phyloP scores from a whole-genome alignment of 2,113 vertebrate species.

The Ophiodon elongatus region DNA sequence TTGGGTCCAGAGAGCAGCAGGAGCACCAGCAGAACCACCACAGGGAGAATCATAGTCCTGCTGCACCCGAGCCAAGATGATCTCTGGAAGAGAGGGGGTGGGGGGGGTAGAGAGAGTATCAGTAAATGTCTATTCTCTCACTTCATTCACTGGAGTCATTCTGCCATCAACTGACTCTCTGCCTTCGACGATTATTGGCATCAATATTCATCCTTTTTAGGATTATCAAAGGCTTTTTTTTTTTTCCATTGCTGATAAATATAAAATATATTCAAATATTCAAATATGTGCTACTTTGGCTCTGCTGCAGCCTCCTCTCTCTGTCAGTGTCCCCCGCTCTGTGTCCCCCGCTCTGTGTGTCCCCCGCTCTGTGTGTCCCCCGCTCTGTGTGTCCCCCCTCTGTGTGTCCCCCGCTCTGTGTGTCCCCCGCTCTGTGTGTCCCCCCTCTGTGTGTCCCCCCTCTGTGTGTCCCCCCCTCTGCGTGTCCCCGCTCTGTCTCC shows the following conservation, averaged over 20 bases:
- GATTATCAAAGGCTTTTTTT: background rate
- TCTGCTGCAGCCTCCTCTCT: background rate
- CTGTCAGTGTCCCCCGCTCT: background rate
- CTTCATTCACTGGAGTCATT: background rate
- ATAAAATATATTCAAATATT: too few species aligned
- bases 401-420: too few species aligned
- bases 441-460: too few species aligned
- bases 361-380: too few species aligned
- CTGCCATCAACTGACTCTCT: background rate
- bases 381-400: too few species aligned
- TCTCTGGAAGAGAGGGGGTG: slow-evolving; percentile 40
- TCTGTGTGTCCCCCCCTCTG: too few species aligned
- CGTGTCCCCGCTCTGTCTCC: too few species aligned
- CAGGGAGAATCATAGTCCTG: slow-evolving; percentile 57
- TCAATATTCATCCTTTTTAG: background rate
- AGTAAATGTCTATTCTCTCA: background rate
- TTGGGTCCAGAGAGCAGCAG: slow-evolving; percentile 75
- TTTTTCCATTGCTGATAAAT: background rate
- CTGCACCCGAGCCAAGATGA: slow-evolving; percentile 9
- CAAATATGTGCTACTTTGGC: background rate
- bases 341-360: too few species aligned
- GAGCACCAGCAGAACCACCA: slow-evolving; percentile 77
- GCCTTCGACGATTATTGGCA: background rate
- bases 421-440: too few species aligned
- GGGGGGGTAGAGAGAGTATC: background rate